Evolutionary conservation across 2,797 vertebrate species (phyloP).

Genomic region (Neoniphon sammara): DNA sequence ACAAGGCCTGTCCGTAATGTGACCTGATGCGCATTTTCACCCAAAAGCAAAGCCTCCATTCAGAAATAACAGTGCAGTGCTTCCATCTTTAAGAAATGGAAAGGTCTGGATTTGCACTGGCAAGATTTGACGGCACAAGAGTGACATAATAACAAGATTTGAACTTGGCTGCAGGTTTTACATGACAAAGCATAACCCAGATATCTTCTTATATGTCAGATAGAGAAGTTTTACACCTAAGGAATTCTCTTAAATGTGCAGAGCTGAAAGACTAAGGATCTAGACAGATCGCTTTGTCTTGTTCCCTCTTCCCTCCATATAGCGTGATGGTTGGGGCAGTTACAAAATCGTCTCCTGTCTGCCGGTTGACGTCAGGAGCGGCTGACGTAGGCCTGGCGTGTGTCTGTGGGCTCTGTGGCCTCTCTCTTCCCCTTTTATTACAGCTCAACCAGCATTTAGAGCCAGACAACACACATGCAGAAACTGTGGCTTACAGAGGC

Average conservation of each 20-base stretch:
- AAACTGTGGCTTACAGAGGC: conserved; percentile 15
- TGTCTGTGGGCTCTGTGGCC: conserved; percentile 63
- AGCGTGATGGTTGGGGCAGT: conserved; percentile 44
- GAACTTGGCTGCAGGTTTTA: conserved; percentile 35
- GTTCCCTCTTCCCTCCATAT: conserved; percentile 51
- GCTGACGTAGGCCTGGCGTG: conserved; percentile 61
- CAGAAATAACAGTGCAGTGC: conserved; percentile 40
- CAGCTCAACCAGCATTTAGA: conserved; percentile 61
- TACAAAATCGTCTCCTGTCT: conserved; percentile 76
- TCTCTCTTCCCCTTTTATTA: conserved; percentile 77
- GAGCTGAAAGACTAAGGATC: conserved; percentile 22
- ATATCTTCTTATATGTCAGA: neutral
- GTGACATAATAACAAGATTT: neutral
- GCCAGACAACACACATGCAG: conserved; percentile 40
- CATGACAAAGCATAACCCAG: conserved; percentile 38
- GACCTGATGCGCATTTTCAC: conserved; percentile 61
- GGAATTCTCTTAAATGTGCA: conserved; percentile 31
- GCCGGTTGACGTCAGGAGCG: conserved; percentile 68
- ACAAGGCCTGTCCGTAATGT: conserved; percentile 62
- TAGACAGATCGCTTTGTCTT: conserved; percentile 31
- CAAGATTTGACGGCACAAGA: conserved; percentile 29
- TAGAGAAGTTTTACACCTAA: conserved; percentile 14
- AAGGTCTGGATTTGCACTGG: conserved; percentile 26
- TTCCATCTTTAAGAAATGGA: conserved; percentile 51
- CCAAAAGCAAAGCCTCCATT: conserved; percentile 61